Evolutionary conservation across 2,888 invertebrate genomes (phyloP), one percentile per base, ranked within the genome.

Genomic region (Philopedon plagiatum): DNA sequence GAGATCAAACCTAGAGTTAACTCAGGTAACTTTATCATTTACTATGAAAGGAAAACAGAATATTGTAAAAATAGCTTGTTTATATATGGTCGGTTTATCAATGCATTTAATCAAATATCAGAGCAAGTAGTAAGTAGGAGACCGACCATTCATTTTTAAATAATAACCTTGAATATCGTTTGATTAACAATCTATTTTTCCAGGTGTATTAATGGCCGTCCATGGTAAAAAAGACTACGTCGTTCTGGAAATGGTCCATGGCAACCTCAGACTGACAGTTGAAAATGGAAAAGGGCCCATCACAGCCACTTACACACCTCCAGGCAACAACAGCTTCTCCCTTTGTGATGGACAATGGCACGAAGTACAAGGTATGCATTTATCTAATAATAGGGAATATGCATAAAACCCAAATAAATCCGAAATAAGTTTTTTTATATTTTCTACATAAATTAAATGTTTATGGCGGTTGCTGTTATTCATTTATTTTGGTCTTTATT

Each of bases 291-390:
- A 90, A 80, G 96, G 96, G 7, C 90, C 92, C 0, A 92, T 95
- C 78, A 90, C 90, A 1, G 92, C 95, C 1, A 90, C 89, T 19
- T 95, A 91, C 83, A 89, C 89, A 61, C 90, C 91, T 32, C 87
- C 89, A 51, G 62, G 67, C 18, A 89, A 90, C 58, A 75, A 77
- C 21, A 89, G 90, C 71, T 90, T 92, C 78, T 87, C 88, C 70
- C 89, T 98, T 73, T 99, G 99, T 83, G 97, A 99, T 85, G 98
- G 99, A 56, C 89, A 94, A 65, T 99, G 98, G 98, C 98, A 99
- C 82, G 92, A 89, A 68, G 94, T 97, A 79, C 89, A 90, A 85
- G 92, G 93, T 93, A 83, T 84, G 69, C 62, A 21, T 65, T 34
- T 5, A n/a, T 54, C 32, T 5, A 8, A 34, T 34, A 5, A 34